phyloP scores from a whole-genome alignment of 2,888 invertebrate genomes.

The Brachypalpus laphriformis region DNA sequence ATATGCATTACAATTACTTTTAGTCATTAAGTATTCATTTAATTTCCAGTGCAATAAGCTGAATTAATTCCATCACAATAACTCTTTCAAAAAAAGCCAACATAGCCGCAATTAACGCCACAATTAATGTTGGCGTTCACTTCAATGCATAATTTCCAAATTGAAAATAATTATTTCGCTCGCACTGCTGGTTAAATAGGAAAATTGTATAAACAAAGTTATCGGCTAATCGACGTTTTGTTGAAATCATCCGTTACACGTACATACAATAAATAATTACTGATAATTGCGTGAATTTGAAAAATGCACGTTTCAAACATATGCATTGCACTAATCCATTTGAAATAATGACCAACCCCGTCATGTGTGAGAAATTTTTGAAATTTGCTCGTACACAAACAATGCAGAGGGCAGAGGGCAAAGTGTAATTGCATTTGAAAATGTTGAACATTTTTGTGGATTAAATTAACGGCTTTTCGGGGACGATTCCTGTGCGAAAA shows the following conservation, averaged over 20 bases:
- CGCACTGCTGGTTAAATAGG: neutral
- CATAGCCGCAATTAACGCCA: constrained; percentile 44
- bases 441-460: no score
- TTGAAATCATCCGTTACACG: constrained; percentile 4
- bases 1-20: constrained; percentile 35
- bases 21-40: constrained; percentile 42
- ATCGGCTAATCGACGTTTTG: constrained; percentile 25
- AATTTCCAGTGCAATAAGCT: constrained; percentile 37
- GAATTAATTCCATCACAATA: constrained; percentile 43
- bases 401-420: no score
- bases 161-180: constrained; percentile 46
- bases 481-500: no score
- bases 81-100: constrained; percentile 25
- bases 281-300: constrained; percentile 4
- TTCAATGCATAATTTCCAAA: constrained; percentile 42
- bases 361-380: no score
- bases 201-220: neutral
- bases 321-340: neutral
- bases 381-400: no score
- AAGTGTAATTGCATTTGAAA: no score
- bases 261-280: constrained; percentile 11
- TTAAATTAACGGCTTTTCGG: no score
- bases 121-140: constrained; percentile 40
- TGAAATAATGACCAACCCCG: neutral
- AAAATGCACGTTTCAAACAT: neutral